Base-by-base conservation (phyloP, 2,888 invertebrate genomes). In the Chydorus sphaericus region DNA sequence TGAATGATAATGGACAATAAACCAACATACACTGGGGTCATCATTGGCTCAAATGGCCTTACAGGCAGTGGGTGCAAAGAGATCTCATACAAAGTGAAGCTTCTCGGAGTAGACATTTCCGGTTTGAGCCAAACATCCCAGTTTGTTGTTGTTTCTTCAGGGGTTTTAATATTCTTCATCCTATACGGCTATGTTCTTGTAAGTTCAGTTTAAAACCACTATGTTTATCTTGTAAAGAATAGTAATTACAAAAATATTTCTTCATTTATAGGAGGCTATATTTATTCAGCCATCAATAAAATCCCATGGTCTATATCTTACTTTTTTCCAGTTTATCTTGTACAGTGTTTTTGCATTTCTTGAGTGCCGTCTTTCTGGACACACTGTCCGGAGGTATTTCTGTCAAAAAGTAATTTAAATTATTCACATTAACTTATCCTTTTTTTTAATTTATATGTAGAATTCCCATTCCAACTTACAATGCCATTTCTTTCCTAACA, bases 301-400 rank as follows among this genome's bases (percentile, higher is more conserved):
- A 65, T 83, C 88, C 0, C 86, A 83, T 66, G 93, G 93, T 48
- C 84, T 93, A 83, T 93, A 88, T 68, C 75, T 96, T 60, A 96
- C 96, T 1, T 73, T 94, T 57, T 75, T 93, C 16, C 94, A 96
- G 71, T 96, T 96, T 74, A 77, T 79, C 18, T 86, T 83, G 65
- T 96, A 94, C 66, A 80, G 83, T 58, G 60, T 80, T 28, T 86
- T 94, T 68, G 89, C 89, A 57, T 75, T 82, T 60, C 67, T 81
- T 48, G 94, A 96, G 71, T 77, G 79, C 58, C 67, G 75, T 67
- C 68, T 82, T 64, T 72, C 77, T 66, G 71, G 76, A 65, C 77
- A 81, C 58, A 76, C 75, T 48, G 58, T 54, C 23, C 65, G 75
- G 62, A 72, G 66, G 75, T 74, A 63, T 63, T 20, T 53, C 11